These are phyloP conservation scores for Cynaeus angustus DNA, from an alignment of 2,888 invertebrate genomes.

Conservation along the genomic window DNA sequence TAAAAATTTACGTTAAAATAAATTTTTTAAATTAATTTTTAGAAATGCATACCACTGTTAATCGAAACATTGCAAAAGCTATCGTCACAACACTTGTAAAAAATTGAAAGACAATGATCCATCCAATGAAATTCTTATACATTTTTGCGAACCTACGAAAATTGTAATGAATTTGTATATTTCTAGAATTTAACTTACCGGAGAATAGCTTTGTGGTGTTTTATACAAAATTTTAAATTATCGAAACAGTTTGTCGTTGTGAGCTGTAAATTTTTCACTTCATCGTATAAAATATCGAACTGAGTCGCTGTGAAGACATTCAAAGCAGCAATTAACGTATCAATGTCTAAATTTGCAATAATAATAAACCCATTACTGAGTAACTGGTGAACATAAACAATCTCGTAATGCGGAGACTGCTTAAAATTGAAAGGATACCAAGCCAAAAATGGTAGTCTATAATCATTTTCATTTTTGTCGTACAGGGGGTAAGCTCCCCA, in stretches of 20 bases:
- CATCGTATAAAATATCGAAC: conserved; percentile 19
- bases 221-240: neutral
- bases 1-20: too few species aligned
- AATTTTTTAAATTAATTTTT: conserved; percentile 1
- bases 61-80: conserved; percentile 22
- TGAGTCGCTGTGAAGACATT: conserved; percentile 6
- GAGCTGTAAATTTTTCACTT: conserved; percentile 1
- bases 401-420: conserved; percentile 2
- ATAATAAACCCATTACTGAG: neutral
- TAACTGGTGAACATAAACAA: conserved; percentile 11
- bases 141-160: conserved; percentile 20
- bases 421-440: conserved; percentile 19
- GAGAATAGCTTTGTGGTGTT: conserved; percentile 17
- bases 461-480: neutral
- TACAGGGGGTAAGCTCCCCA: conserved; percentile 13
- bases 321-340: conserved; percentile 11
- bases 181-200: conserved; percentile 4
- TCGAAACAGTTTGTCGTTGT: neutral
- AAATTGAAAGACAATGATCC: conserved; percentile 24
- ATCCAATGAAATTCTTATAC: conserved; percentile 7
- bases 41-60: conserved; percentile 17
- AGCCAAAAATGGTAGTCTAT: conserved; percentile 14
- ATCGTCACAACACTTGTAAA: conserved; percentile 17
- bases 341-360: conserved; percentile 1
- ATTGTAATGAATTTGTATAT: too few species aligned